Conservation (phyloP, 23 tunicate species). For the Halocynthia aurantium region DNA sequence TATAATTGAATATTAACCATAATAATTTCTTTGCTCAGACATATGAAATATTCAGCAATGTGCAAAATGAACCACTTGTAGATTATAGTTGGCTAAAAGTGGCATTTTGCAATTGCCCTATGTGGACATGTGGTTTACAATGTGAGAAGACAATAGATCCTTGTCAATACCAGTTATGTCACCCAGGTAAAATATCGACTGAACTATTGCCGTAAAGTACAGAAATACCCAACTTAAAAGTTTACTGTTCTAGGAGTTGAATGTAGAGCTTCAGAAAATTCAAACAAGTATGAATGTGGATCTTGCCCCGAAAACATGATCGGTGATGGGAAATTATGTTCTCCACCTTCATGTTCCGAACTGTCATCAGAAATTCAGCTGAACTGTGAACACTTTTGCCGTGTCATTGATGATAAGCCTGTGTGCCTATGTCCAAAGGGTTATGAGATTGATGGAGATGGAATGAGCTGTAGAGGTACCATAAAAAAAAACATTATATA, state of each 20-base stretch:
- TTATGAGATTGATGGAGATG: not conserved
- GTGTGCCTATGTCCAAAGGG: conserved; percentile 13
- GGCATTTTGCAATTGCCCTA: conserved; percentile 46
- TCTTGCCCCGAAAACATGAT: conserved; percentile 65
- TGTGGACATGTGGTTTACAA: conserved; percentile 49
- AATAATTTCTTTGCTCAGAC: too few relatives aligned
- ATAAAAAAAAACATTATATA: too few relatives aligned
- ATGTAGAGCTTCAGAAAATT: not conserved
- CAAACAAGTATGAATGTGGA: conserved; percentile 40
- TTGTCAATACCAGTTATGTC: conserved; percentile 46
- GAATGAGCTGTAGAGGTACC: conserved; percentile 3
- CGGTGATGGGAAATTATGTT: conserved; percentile 71
- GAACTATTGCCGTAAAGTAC: not conserved
- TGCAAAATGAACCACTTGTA: not conserved
- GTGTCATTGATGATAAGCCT: conserved; percentile 4
- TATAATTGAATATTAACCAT: too few relatives aligned
- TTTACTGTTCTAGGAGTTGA: not conserved
- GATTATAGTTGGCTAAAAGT: conserved; percentile 46
- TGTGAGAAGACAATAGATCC: conserved; percentile 41
- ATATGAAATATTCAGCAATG: too few relatives aligned
- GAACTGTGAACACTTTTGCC: conserved; percentile 6
- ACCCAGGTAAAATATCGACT: conserved; percentile 38
- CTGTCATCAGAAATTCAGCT: not conserved
- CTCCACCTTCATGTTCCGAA: conserved; percentile 26
- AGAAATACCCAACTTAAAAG: not conserved